Evolutionary conservation across 92 coral and sea anemone genomes (phyloP).

Genomic region (Siderastrea siderea): DNA sequence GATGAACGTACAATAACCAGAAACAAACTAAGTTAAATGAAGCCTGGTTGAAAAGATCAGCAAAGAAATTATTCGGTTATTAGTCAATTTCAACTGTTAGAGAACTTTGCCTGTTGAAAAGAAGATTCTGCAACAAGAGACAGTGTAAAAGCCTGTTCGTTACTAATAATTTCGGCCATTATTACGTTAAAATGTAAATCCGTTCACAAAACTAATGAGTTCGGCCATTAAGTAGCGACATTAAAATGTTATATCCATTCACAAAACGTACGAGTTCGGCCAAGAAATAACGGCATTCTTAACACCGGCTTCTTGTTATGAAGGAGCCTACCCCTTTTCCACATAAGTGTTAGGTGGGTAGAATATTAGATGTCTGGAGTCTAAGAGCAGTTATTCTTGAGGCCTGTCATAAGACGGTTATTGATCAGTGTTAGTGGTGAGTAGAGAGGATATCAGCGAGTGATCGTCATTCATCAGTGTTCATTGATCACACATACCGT

Average conservation of each 20-base stretch:
- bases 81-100: neutral
- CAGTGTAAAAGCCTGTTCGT: no score
- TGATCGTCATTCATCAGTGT: constrained; percentile 3
- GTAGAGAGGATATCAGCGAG: neutral
- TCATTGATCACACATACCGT: constrained; percentile 29
- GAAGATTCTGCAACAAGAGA: no score
- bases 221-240: no score
- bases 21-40: neutral
- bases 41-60: neutral
- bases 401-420: constrained; percentile 22
- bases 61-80: neutral
- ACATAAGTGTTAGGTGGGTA: neutral
- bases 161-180: no score
- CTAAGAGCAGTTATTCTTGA: no score
- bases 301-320: neutral
- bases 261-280: no score
- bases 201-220: neutral
- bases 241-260: no score
- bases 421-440: neutral
- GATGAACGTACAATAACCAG: no score
- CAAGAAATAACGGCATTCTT: neutral
- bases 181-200: neutral
- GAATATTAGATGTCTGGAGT: neutral
- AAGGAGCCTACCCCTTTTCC: neutral
- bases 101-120: neutral